These are phyloP conservation scores for Liasis olivaceus DNA, from an alignment of 2,797 vertebrate genomes.

Conservation along the genomic window DNA sequence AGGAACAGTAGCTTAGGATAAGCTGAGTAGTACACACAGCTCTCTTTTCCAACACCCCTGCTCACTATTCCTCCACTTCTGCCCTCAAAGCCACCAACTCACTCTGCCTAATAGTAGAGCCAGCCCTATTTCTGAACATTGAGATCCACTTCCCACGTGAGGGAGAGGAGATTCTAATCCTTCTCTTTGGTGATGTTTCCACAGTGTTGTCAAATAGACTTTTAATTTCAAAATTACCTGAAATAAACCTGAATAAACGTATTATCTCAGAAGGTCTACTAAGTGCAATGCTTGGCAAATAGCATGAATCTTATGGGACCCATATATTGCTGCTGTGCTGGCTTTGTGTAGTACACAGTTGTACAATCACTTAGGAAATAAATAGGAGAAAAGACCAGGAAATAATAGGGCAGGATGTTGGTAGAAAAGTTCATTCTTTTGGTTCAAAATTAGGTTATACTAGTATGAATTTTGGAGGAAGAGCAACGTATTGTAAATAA, in stretches of 20 bases:
- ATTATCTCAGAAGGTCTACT: neutral
- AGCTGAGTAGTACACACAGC: neutral
- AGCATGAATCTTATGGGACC: neutral
- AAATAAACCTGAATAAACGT: neutral
- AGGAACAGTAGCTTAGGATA: neutral
- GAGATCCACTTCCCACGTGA: neutral
- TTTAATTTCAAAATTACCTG: neutral
- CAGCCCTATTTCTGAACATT: neutral
- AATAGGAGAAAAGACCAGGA: neutral
- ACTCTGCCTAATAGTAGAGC: neutral
- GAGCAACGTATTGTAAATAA: neutral
- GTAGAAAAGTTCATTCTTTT: neutral
- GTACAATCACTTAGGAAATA: neutral
- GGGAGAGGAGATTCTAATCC: neutral
- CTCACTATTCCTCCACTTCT: neutral
- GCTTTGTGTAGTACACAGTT: neutral
- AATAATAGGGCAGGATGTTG: neutral
- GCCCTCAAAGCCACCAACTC: neutral
- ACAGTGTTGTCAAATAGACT: neutral
- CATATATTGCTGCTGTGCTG: neutral
- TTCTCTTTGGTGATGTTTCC: neutral
- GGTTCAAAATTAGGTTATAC: neutral
- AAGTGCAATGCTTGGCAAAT: neutral
- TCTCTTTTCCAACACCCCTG: neutral
- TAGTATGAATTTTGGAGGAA: neutral